Evolutionary conservation across 1,140 invertebrate species (phyloP), one percentile per base, ranked within the genome.

Genomic region (Phthorimaea operculella): DNA sequence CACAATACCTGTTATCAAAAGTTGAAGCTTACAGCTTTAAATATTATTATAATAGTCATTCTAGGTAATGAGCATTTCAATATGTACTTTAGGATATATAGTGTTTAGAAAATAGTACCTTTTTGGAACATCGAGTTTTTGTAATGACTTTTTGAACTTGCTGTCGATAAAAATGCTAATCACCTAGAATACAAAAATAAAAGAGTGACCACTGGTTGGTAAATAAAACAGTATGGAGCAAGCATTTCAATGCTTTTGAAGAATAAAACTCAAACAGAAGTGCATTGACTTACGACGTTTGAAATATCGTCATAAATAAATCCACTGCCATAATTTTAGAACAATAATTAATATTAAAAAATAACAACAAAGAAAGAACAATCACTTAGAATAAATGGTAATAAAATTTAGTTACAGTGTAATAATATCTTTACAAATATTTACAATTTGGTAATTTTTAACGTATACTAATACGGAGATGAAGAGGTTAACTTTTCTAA

Each of bases 381-480:
- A 83, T 76, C 63, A 69, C 77, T 80, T 77, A 80, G 73, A 80
- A 80, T 74, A 68, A 82, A 84, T 84, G 81, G 81, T 84, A 84
- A 84, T 84, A 84, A 77, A 78, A 75, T 79, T 82, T 80, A 76
- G 69, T 79, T 78, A 79, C 62, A 73, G 70, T 74, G 72, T 77
- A 76, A 77, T 84, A 83, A 83, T 83, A 83, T 82, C 78, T 84
- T 79, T 84, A 84, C 79, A 84, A 68, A 64, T 84, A 84, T 83
- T 81, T 83, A 84, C 79, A 84, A 72, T 83, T 81, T 84, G 77
- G 79, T 81, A 79, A 60, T 63, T 76, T 73, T 77, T 73, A 84
- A 83, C 76, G 78, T 83, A 84, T 82, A 82, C 78, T 82, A 82
- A 75, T 77, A 79, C 74, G 75, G 79, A 75, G 72, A 77, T 63